Evolutionary conservation across 2,113 vertebrate genomes (phyloP), one percentile per base, ranked within the genome.

Genomic region (Ondatra zibethicus): DNA sequence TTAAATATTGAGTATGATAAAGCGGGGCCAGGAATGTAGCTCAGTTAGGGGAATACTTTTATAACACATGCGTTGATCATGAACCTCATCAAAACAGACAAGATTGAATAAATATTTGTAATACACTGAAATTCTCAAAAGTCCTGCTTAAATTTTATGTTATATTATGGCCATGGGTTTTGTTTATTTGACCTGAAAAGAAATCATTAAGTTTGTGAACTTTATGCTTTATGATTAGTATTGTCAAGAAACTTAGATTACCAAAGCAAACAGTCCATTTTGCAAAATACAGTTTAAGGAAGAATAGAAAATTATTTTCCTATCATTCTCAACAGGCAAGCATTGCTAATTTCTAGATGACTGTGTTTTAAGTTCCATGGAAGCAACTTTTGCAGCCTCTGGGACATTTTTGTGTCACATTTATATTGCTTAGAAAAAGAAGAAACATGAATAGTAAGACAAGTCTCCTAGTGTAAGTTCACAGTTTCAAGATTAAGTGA

Each of bases 151-250:
- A 47, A 89, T 94, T 96, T 95, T 88, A 85, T 75, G 92, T 81
- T 55, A 63, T 93, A 90, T 95, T 91, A 95, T 63, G 93, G 63
- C 7, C 21, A 63, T n/a, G 72, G n/a, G 10, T 52, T 88, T 94
- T 66, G 93, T 93, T 76, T 98, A 95, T 96, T 97, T 68, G 0
- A 66, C 19, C 61, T 25, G 61, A 5, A 89, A 92, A 94, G 88
- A 96, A 94, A 63, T 82, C 93, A 76, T 39, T 92, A 33, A 33
- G 6, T n/a, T 96, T 89, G 80, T 96, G 95, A 96, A 90, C 29
- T 93, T 97, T 97, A 29, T 92, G 65, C 55, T 98, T 95, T 96
- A 86, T 96, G 98, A 98, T 97, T 96, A 98, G 77, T 90, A 91
- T 75, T 96, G 76, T 89, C 86, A 94, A 82, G 92, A 98, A 98